Evolutionary conservation across 2,113 vertebrate genomes (phyloP), one percentile per base, ranked within the genome.

Genomic region (Lampris megalopsis): DNA sequence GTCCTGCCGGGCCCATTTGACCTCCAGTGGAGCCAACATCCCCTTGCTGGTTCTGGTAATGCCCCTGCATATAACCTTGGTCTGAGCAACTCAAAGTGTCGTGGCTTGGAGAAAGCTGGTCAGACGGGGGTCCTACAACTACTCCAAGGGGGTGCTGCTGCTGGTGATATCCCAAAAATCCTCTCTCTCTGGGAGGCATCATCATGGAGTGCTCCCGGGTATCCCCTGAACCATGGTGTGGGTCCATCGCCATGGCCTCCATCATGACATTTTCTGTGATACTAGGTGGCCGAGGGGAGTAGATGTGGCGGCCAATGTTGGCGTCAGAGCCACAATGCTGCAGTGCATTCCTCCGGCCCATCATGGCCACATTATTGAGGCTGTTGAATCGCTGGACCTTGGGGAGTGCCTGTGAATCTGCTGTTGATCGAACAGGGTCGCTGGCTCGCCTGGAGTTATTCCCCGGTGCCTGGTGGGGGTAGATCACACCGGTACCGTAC

Each of bases 191-290:
- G 65, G 89, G 75, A 42, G 88, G 72, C 72, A 94, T 87, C 43
- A 94, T 91, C 88, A 94, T 79, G 75, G 89, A 71, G 2, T 94
- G 72, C 11, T 91, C 92, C 80, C 54, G 94, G 79, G 83, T 57
- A 52, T 92, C 90, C 58, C 62, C 10, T 5, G 85, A 59, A 10
- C 57, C 53, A 0, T 88, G 83, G 1, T 91, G 89, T 42, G 92
- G 82, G 47, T 92, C 95, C 68, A 95, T 80, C 41, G 93, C 95
- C 93, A 98, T 88, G 24, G 96, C 90, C 72, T 95, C 94, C 94
- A 95, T 93, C 91, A 94, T 92, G 2, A 97, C 94, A 1, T 98
- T 97, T 83, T 98, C 98, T 0, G 92, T 96, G 79, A 99, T 98
- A 90, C 97, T 97, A 8, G 96, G 96, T 0, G 98, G 96, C 0